Conservation (phyloP, 2,113 vertebrate genomes). For the Noctilio leporinus region DNA sequence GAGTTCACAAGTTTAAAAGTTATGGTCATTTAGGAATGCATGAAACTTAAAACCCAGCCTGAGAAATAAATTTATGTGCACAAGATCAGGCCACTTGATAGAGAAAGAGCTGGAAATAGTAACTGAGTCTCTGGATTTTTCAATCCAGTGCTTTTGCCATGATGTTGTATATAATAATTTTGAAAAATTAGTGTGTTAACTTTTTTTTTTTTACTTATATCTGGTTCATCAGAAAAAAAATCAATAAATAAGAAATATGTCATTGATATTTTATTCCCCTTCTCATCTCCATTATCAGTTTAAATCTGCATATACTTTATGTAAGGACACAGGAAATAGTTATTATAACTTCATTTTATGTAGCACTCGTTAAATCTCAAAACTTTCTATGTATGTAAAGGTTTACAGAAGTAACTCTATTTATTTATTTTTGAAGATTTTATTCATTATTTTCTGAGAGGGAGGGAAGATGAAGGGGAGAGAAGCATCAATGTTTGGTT, state of each 20-base stretch:
- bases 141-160: neutral
- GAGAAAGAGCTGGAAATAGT: neutral
- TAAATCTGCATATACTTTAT: neutral
- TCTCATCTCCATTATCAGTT: neutral
- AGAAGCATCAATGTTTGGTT: no score
- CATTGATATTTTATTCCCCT: neutral
- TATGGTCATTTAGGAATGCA: neutral
- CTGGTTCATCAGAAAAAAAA: neutral
- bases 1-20: slow-evolving; percentile 3
- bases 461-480: no score
- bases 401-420: neutral
- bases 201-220: neutral
- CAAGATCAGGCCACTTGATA: neutral
- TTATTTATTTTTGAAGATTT: no score
- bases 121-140: neutral
- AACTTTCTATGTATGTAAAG: neutral
- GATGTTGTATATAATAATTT: neutral
- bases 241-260: neutral
- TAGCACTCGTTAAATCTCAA: neutral
- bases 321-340: neutral
- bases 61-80: neutral
- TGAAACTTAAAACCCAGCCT: neutral
- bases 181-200: neutral
- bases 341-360: neutral
- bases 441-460: no score